phyloP scores from a whole-genome alignment of 2,888 invertebrate genomes.

The Drepanosiphum platanoidis region DNA sequence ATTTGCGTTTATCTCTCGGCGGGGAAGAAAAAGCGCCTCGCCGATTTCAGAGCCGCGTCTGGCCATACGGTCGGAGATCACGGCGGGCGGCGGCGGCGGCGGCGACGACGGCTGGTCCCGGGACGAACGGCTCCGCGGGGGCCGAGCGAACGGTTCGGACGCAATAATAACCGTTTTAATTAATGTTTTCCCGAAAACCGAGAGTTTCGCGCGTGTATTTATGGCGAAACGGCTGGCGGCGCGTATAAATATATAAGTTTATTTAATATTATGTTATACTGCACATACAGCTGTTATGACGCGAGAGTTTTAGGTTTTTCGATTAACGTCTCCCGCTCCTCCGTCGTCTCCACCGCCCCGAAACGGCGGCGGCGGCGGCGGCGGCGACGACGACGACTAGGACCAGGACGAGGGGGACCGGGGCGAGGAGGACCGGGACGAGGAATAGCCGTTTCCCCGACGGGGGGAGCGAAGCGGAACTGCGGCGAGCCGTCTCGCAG shows the following conservation, averaged over 20 bases:
- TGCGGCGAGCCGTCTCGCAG: too few species aligned
- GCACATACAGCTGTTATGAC: background rate
- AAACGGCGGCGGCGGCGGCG: background rate
- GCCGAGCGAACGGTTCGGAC: background rate
- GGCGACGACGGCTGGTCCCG: background rate
- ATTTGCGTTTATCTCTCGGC: too few species aligned
- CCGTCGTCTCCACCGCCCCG: background rate
- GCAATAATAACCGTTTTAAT: background rate
- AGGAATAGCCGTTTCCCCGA: background rate
- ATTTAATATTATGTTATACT: background rate
- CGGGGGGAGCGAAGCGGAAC: too few species aligned
- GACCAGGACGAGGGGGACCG: background rate
- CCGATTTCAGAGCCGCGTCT: too few species aligned
- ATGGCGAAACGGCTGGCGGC: background rate
- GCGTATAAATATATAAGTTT: background rate
- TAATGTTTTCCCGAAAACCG: background rate
- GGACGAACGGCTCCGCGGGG: too few species aligned
- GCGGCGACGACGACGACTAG: too few species aligned
- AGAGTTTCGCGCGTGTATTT: background rate
- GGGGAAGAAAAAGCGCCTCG: too few species aligned
- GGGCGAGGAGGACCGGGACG: background rate
- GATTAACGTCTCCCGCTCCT: background rate
- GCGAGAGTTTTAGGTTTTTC: slow-evolving; percentile 22
- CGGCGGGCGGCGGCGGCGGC: background rate
- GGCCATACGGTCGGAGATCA: too few species aligned